These are phyloP conservation scores for Pediacus dermestoides DNA, from an alignment of 2,888 invertebrate genomes.

Conservation along the genomic window DNA sequence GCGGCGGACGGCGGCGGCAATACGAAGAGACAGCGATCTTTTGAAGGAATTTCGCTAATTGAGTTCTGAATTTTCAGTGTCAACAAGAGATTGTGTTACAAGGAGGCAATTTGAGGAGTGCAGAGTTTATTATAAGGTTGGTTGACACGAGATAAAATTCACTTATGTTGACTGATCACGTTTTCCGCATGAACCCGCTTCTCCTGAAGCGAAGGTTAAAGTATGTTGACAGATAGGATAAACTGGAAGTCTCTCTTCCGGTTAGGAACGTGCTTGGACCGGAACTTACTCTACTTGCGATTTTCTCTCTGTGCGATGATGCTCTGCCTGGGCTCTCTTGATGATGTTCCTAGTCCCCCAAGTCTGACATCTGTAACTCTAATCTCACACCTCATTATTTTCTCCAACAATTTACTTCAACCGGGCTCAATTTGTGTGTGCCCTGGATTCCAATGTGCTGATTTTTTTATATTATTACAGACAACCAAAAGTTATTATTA, in stretches of 20 bases:
- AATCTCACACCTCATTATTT: conserved; percentile 20
- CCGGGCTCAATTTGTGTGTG: too few relatives aligned
- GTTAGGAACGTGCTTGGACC: conserved; percentile 39
- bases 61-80: conserved; percentile 32
- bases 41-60: conserved; percentile 29
- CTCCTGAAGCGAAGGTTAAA: conserved; percentile 36
- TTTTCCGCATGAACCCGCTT: conserved; percentile 37
- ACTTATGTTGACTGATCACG: conserved; percentile 44
- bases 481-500: too few relatives aligned
- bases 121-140: conserved; percentile 34
- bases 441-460: too few relatives aligned
- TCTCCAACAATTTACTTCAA: too few relatives aligned
- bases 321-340: too few relatives aligned
- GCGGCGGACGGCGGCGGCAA: too few relatives aligned
- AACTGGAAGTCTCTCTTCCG: conserved; percentile 40
- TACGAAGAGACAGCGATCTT: conserved; percentile 6
- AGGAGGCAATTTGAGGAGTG: conserved; percentile 32
- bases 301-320: conserved; percentile 25
- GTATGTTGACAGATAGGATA: conserved; percentile 43
- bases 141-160: conserved; percentile 38
- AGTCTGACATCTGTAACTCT: conserved; percentile 20
- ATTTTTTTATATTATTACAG: too few relatives aligned
- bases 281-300: conserved; percentile 35
- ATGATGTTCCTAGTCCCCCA: too few relatives aligned
- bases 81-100: conserved; percentile 34